Conservation (phyloP, 2,888 invertebrate species). For the Diplolepis rosae region DNA sequence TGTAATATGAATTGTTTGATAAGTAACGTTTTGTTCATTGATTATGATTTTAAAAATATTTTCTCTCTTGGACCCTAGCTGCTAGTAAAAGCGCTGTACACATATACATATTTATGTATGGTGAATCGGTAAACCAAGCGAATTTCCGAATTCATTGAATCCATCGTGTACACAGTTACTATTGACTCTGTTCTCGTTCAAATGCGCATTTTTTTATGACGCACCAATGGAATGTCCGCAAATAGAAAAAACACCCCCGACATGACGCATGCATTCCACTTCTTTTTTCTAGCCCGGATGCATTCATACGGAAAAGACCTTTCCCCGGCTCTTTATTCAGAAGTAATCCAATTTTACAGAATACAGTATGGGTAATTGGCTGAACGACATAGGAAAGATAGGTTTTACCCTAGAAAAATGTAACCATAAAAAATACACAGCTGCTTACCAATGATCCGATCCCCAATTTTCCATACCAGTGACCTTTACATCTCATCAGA, state of each 20-base stretch:
- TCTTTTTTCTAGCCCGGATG: conserved; percentile 38
- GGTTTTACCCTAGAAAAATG: not conserved
- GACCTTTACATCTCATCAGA: not conserved
- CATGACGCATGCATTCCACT: conserved; percentile 33
- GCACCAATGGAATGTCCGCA: conserved; percentile 32
- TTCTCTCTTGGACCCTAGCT: not conserved
- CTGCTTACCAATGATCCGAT: not conserved
- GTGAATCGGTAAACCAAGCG: conserved; percentile 26
- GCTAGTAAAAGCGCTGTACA: too few relatives aligned
- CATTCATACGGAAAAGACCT: conserved; percentile 17
- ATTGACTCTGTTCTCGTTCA: conserved; percentile 27
- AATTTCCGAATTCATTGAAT: conserved; percentile 19
- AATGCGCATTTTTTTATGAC: conserved; percentile 30
- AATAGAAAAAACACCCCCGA: conserved; percentile 17
- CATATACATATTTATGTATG: conserved; percentile 16
- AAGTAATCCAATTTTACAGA: conserved; percentile 42
- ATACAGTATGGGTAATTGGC: conserved; percentile 4
- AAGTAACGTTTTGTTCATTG: too few relatives aligned
- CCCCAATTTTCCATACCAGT: not conserved
- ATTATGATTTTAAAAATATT: conserved; percentile 32
- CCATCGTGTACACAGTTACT: conserved; percentile 15
- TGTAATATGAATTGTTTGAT: too few relatives aligned
- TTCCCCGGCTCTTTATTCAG: conserved; percentile 38
- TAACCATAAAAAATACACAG: conserved; percentile 6
- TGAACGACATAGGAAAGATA: conserved; percentile 1